Base-by-base conservation (phyloP, 1,140 invertebrate genomes). In the Trichoplusia ni region DNA sequence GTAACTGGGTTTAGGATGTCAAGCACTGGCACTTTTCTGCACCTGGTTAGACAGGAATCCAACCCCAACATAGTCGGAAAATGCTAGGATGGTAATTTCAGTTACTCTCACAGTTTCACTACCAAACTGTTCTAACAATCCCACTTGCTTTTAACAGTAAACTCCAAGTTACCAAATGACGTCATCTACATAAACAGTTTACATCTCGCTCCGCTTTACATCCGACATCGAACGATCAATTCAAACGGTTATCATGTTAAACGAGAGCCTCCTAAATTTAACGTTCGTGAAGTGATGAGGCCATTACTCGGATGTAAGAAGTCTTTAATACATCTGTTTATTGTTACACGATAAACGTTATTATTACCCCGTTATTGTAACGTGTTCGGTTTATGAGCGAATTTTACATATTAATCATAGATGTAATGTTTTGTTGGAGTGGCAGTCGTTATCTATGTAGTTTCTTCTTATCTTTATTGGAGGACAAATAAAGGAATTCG, bases 281-380 rank as follows among this genome's bases (percentile, higher is more conserved):
- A 81, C 68, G 79, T 79, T 68, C 75, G 72, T 77, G 82, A 86
- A 88, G 67, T 84, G 79, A 66, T 64, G 71, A 71, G 63, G 80
- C 80, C 75, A 79, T 88, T 80, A 82, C 72, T 64, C 47, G 64
- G 77, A 85, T 77, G 75, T 89, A 82, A 83, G 80, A 29, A 49
- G 71, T 80, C 77, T 71, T 71, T 75, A 75, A 81, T n/a, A 80
- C 82, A 84, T 82, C 80, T 75, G 67, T 86, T 89, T 86, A 89
- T 84, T 83, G 84, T 86, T 83, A 64, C 81, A 79, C 79, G 84
- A 84, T 89, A 86, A 89, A 86, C 23, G 73, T 89, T 84, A 86
- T 73, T 69, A 64, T 64, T 64, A 64, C 86, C 70, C 74, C 44
- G 61, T 84, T 81, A 83, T 85, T 79, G 75, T 85, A 80, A 82